Evolutionary conservation across 2,113 vertebrate genomes (phyloP), one percentile per base, ranked within the genome.

Genomic region (Otus sunia): DNA sequence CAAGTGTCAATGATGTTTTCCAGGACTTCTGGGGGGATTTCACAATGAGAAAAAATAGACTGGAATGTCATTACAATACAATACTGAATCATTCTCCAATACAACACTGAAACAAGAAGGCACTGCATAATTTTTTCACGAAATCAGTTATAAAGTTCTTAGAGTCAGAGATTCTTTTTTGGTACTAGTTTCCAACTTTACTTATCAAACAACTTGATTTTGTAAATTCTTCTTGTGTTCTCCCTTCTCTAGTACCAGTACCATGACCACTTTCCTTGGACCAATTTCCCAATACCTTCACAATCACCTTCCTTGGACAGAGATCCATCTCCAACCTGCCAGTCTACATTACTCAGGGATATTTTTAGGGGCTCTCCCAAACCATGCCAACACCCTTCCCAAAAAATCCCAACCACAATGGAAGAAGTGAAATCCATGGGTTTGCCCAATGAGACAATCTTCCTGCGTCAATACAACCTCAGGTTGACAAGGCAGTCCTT

Each of bases 21-120:
- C 94, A 95, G 93, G 78, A 45, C 66, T 56, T 49, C 25, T 1
- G 74, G 81, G 62, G 91, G 84, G 84, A 88, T 91, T 94, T 94
- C 82, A 63, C 84, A 94, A 41, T 6, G 36, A 63, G 43, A 79
- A 90, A 94, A 91, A 87, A 80, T 49, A 94, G 81, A 66, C 22
- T 66, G 80, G 59, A 74, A 82, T 55, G 66, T 67, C 77, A 63
- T 63, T 59, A 23, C 29, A 41, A 45, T 27, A 36, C 52, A 53
- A 30, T 8, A 75, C n/a, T 4, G 5, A 3, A 0, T 45, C 0
- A 0, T 55, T 55, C 47, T 49, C 60, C 45, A 47, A 5, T 7
- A 5, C 15, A 49, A 63, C 1, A 1, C 18, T 21, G 27, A 26
- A 81, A 56, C 43, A 82, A 3, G 4, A 43, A 26, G 53, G 49